Evolutionary conservation across 2,113 vertebrate genomes (phyloP).

Genomic region (Erythrolamprus reginae): DNA sequence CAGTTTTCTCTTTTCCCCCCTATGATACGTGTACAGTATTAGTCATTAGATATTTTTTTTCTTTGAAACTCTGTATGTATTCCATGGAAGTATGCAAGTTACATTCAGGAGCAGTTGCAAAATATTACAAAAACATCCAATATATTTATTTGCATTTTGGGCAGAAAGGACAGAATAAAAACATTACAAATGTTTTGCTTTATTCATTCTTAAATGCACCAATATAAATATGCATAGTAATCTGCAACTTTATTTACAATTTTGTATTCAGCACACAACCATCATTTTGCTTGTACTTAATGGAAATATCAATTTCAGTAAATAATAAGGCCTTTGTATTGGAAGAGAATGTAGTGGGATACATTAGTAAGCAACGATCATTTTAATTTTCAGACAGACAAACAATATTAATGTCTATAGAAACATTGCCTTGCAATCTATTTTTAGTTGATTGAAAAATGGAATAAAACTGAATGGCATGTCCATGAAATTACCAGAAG

Average conservation of each 20-base stretch:
- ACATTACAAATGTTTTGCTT: neutral
- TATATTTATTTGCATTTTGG: neutral
- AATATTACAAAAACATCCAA: neutral
- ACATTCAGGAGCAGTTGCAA: neutral
- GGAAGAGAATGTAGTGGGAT: neutral
- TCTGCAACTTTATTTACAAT: neutral
- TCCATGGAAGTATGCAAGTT: neutral
- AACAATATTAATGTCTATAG: neutral
- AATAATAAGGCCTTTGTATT: neutral
- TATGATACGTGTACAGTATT: neutral
- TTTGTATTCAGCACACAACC: neutral
- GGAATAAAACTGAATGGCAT: neutral
- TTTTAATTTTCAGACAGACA: neutral
- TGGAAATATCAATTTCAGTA: neutral
- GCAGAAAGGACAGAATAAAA: neutral
- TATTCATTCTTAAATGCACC: neutral
- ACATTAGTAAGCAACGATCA: neutral
- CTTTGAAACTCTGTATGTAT: neutral
- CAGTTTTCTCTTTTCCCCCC: neutral
- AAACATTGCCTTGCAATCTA: neutral
- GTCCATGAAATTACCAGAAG: too few relatives aligned
- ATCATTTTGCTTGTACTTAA: neutral
- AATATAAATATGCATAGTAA: neutral
- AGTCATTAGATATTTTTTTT: neutral
- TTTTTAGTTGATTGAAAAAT: neutral